Base-by-base conservation (phyloP, 1,140 invertebrate genomes). In the Liolophura sinensis region DNA sequence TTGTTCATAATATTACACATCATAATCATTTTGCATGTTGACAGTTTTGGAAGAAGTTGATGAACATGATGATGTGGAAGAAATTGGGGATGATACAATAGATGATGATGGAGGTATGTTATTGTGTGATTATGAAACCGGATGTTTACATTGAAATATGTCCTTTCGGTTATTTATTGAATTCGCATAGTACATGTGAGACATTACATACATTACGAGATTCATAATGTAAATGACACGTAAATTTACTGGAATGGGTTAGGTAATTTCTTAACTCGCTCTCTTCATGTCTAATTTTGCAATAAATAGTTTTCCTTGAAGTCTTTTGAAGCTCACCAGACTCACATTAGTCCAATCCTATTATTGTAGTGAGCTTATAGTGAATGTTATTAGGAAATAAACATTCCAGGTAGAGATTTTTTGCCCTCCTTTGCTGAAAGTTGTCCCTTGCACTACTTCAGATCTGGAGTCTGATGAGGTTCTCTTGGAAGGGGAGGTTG, bases 11-110 rank as follows among this genome's bases (percentile, higher is more conserved):
- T 61, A 24, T 22, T 49, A 61, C 50, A 25, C 22, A 14, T 51
- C 7, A 63, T 64, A 15, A 59, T 46, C 0, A 31, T 63, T 46
- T 70, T 56, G 15, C 55, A 60, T 18, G 22, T 64, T 71, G 63
- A 58, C 57, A 62, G 54, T 58, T 64, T 57, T 63, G 59, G 73
- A 76, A 46, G 75, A 73, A 50, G 68, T 70, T 40, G 72, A 75
- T 54, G 76, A 78, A 65, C 73, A 78, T 9, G 76, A 82, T 63
- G 78, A 79, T 58, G 78, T 78, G 1, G 77, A 80, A 68, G 80
- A 40, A 40, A 40, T 40, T 40, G 31, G 31, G 3, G 31, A 40
- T 40, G 31, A 40, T 40, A 40, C 31, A 40, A 40, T 40, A 40
- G 31, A 79, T 71, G 78, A 75, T 59, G 78, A 79, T 27, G 76